Evolutionary conservation across 30 jellyfish, hydroid and myxozoan genomes (phyloP), one percentile per base, ranked within the genome.

Genomic region (Rhopilema esculentum): DNA sequence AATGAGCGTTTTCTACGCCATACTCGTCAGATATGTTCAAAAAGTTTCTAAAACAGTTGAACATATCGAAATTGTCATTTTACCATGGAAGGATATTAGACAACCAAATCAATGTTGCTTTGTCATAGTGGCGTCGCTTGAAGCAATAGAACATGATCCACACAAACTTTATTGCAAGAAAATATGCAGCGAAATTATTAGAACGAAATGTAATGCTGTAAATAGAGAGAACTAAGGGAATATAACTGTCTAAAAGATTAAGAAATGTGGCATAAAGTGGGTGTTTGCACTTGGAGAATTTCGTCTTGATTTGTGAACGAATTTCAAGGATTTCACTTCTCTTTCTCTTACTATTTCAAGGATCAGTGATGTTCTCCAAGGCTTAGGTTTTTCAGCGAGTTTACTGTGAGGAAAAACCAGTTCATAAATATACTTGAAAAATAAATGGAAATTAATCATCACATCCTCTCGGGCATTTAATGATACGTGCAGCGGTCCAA

Each of bases 1-100:
- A 77, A 49, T 75, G 86, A 16, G 86, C 74, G 53, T 75, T 75
- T 53, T 75, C 86, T 9, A 75, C 86, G 50, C 29, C 77, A 77
- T 77, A 77, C 49, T 77, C 88, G 23, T 77, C 88, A 6, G 77
- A 22, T 4, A 63, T 25, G 4, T 25, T 19, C 33, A 77, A 26
- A 61, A 21, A 26, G 51, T 63, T 29, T 50, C 72, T 52, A 16
- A 77, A 49, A 1, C 32, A 48, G 77, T 77, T 27, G 62, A 12
- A 76, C 57, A 70, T 7, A 31, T 9, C 52, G 33, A 51, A 51
- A 27, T 22, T 24, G 61, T 77, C 29, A 16, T 75, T 21, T 53
- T 51, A 32, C 86, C 53, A 75, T 4, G 4, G 24, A 9, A 75
- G 20, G 24, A 75, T 53, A 16, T 50, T 75, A 9, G 86, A 75